These are phyloP conservation scores for Picathartes gymnocephalus DNA, from an alignment of 2,113 vertebrate species.

Conservation along the genomic window DNA sequence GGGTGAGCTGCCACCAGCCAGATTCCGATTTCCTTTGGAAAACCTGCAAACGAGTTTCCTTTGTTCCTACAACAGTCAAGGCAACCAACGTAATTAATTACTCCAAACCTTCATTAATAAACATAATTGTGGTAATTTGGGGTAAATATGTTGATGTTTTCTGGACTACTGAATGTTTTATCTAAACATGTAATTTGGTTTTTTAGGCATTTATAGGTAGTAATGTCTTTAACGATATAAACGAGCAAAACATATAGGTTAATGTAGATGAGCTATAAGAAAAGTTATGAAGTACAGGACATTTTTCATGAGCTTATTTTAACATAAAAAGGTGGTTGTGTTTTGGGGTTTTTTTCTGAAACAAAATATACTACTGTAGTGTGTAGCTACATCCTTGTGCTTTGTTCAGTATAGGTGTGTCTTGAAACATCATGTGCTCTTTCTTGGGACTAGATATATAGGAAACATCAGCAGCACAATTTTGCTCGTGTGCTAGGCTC, in stretches of 20 bases:
- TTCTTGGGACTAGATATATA: neutral
- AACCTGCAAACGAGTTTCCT: neutral
- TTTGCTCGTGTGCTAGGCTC: neutral
- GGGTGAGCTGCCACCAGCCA: neutral
- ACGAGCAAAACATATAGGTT: neutral
- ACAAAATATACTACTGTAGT: neutral
- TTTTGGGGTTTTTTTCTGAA: neutral
- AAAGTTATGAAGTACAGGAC: neutral
- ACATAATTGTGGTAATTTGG: neutral
- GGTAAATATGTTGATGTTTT: neutral
- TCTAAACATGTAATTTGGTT: neutral
- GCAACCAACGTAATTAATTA: neutral
- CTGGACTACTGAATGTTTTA: neutral
- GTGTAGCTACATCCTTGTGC: neutral
- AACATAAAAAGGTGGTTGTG: rapidly evolving
- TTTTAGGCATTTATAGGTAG: neutral
- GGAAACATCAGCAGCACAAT: neutral
- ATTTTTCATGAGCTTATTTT: neutral
- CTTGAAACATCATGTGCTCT: neutral
- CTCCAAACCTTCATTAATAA: neutral
- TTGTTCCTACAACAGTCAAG: neutral
- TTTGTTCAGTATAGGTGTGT: neutral
- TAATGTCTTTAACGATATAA: neutral
- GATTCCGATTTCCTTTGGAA: neutral
- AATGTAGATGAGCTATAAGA: neutral